Percentiles rank a stretch among this genome's conserved stretches.
Evolutionary conservation across 2,113 vertebrate genomes (phyloP).

Genomic region (Semnornis frantzii): DNA sequence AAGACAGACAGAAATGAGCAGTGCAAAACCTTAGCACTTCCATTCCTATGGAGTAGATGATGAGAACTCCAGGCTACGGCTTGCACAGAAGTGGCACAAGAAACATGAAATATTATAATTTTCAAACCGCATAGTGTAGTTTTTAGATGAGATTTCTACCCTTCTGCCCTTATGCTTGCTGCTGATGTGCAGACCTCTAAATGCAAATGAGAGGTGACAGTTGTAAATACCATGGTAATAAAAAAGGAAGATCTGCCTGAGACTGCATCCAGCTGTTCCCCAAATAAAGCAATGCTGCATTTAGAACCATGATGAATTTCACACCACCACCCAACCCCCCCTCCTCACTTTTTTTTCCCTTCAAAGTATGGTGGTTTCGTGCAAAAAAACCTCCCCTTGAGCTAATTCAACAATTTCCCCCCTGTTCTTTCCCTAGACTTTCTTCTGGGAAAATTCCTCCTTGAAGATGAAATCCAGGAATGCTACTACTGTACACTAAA

Average conservation of each 20-base stretch:
- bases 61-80: not conserved
- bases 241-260: not conserved
- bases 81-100: not conserved
- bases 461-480: not conserved
- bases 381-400: not conserved
- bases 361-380: not conserved
- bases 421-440: not conserved
- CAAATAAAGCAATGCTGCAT: slow-evolving; percentile 38
- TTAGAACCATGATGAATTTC: not conserved
- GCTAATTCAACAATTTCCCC: not conserved
- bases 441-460: not conserved
- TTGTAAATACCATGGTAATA: not conserved
- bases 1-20: not conserved
- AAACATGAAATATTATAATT: not conserved
- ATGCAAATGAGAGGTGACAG: not conserved
- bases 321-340: too few species aligned
- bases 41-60: not conserved
- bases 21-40: not conserved
- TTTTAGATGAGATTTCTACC: not conserved
- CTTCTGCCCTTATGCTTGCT: not conserved
- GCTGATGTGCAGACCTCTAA: not conserved
- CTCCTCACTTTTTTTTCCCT: not conserved
- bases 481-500: not conserved
- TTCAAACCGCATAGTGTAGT: not conserved
- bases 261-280: slow-evolving; percentile 21